Evolutionary conservation across 2,888 invertebrate genomes (phyloP).

Genomic region (Sphecodes monilicornis): DNA sequence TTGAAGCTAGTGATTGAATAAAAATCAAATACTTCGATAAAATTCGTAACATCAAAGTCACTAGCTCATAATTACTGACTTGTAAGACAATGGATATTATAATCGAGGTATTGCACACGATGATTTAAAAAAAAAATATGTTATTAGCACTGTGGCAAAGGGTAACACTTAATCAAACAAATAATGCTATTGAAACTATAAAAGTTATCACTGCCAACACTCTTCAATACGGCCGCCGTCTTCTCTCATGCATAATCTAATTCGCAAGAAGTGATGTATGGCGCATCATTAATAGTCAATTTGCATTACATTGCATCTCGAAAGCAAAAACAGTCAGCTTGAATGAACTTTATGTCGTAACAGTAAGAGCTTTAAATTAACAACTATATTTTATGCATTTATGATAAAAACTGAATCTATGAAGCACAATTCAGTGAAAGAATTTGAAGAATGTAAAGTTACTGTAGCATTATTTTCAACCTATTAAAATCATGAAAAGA

Average conservation of each 20-base stretch:
- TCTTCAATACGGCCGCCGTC: not conserved
- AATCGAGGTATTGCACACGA: not conserved
- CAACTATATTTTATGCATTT: too few species aligned
- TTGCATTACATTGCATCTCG: not conserved
- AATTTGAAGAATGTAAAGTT: too few species aligned
- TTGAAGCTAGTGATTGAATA: not conserved
- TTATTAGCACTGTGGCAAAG: not conserved
- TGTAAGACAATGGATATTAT: not conserved
- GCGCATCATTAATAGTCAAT: conserved; percentile 1
- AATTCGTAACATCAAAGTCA: not conserved
- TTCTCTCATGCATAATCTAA: not conserved
- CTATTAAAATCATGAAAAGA: not conserved
- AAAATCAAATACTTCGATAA: not conserved
- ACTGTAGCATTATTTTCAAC: too few species aligned
- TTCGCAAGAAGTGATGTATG: not conserved
- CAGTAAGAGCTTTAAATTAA: not conserved
- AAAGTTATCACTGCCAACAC: not conserved
- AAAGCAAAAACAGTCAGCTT: not conserved
- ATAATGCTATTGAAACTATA: not conserved
- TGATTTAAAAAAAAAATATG: not conserved
- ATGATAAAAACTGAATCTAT: too few species aligned
- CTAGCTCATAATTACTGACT: not conserved
- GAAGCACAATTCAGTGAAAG: too few species aligned
- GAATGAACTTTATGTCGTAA: not conserved
- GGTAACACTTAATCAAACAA: not conserved